Conservation (phyloP, 2,113 vertebrate genomes). For the Eublepharis macularius region DNA sequence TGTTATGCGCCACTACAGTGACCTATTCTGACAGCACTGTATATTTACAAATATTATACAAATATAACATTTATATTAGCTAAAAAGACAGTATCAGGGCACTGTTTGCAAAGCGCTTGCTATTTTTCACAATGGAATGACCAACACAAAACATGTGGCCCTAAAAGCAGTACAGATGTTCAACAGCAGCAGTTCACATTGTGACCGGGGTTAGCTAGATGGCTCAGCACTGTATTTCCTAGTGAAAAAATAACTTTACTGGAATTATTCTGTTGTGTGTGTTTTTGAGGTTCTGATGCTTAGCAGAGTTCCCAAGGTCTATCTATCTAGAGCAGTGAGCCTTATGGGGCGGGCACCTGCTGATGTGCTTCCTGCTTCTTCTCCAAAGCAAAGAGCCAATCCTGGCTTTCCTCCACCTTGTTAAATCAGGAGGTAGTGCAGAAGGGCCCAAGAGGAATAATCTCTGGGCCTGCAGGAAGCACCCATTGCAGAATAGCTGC, state of each 20-base stretch:
- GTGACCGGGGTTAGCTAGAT: conserved; percentile 6
- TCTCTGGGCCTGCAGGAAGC: too few species aligned
- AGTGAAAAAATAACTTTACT: not conserved
- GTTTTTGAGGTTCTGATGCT: conserved; percentile 9
- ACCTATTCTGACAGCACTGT: not conserved
- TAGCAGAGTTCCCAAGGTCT: not conserved
- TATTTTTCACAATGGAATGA: conserved; percentile 8
- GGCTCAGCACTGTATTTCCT: not conserved
- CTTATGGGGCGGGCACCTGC: too few species aligned
- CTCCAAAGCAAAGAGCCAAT: too few species aligned
- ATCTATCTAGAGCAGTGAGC: too few species aligned
- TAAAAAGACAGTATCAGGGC: not conserved
- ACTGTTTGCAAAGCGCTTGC: not conserved
- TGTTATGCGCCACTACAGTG: not conserved
- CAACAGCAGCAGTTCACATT: conserved; percentile 17
- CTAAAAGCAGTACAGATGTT: not conserved
- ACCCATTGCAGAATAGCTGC: too few species aligned
- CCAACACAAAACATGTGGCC: not conserved
- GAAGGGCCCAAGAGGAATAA: too few species aligned
- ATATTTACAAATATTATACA: conserved; percentile 3
- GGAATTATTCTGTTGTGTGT: not conserved
- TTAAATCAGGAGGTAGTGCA: too few species aligned
- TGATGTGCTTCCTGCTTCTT: too few species aligned
- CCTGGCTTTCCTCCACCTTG: too few species aligned
- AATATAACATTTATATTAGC: conserved; percentile 3